Conservation (phyloP, 1,140 invertebrate species). For the Drosophila burlai region DNA sequence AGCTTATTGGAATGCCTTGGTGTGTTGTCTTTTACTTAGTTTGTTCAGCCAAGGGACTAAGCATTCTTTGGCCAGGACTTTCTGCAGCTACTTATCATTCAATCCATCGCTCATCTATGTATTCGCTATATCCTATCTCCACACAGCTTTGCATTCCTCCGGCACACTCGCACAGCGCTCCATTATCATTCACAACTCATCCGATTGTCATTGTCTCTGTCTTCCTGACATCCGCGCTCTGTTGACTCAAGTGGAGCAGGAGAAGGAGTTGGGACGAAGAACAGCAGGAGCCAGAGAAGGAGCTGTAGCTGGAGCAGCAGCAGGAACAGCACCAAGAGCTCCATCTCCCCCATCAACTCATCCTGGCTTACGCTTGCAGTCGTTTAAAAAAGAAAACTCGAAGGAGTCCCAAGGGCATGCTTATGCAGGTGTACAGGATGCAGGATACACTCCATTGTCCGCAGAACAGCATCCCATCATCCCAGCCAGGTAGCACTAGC, state of each 20-base stretch:
- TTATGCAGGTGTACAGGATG: constrained; percentile 61
- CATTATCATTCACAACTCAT: constrained; percentile 83
- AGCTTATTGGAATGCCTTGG: not conserved
- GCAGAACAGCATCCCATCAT: constrained; percentile 28
- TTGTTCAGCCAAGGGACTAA: constrained; percentile 12
- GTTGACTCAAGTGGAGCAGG: constrained; percentile 47
- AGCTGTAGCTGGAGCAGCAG: constrained; percentile 1
- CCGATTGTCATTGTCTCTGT: constrained; percentile 79
- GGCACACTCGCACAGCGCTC: constrained; percentile 12
- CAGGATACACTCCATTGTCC: constrained; percentile 52
- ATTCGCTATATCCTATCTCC: constrained; percentile 40
- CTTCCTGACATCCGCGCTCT: constrained; percentile 50
- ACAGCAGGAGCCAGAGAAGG: not conserved
- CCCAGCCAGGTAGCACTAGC: constrained; percentile 3
- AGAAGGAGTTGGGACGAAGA: not conserved
- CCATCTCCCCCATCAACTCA: constrained; percentile 20
- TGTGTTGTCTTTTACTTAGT: not conserved
- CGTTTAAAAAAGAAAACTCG: constrained; percentile 51
- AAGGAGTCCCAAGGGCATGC: constrained; percentile 57
- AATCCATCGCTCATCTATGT: constrained; percentile 54
- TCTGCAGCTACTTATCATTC: constrained; percentile 53
- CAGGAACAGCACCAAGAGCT: not conserved
- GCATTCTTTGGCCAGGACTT: constrained; percentile 19
- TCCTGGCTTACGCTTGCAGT: constrained; percentile 63
- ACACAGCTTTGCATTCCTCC: constrained; percentile 13